Conservation (phyloP, 1,140 invertebrate species). For the Anastrepha obliqua region DNA sequence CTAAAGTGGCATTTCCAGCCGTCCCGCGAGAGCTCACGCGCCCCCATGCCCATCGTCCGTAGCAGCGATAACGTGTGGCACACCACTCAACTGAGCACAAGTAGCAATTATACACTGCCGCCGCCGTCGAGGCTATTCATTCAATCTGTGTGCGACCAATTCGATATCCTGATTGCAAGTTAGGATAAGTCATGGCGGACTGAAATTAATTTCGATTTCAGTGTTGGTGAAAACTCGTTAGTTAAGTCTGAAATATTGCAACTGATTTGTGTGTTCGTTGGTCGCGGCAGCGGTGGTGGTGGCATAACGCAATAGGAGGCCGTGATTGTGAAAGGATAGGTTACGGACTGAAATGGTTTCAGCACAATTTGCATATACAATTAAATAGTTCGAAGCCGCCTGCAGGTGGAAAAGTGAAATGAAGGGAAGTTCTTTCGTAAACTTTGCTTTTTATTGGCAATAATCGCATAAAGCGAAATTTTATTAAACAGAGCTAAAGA, state of each 20-base stretch:
- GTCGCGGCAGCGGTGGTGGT: neutral
- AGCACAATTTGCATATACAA: constrained; percentile 28
- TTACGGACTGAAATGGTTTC: neutral
- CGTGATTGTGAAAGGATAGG: neutral
- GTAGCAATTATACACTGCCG: constrained; percentile 19
- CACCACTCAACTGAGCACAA: neutral
- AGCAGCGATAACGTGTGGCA: constrained; percentile 7
- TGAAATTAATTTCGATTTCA: constrained; percentile 30
- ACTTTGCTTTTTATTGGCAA: no score
- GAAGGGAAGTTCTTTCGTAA: no score
- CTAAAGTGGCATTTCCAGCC: neutral
- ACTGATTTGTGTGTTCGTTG: neutral
- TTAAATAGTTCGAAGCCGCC: neutral
- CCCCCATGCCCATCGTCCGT: neutral
- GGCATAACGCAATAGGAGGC: neutral
- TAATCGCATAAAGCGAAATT: no score
- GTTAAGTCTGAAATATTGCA: constrained; percentile 20
- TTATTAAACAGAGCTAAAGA: no score
- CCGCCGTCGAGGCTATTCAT: constrained; percentile 42
- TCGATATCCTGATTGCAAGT: constrained; percentile 43
- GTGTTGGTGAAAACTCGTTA: constrained; percentile 25
- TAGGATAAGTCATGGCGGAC: neutral
- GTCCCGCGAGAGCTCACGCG: neutral
- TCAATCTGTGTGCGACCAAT: constrained; percentile 47
- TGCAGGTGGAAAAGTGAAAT: neutral